A percentile compares a stretch with the other conserved stretches of the same genome.
phyloP scores from a whole-genome alignment of 2,797 vertebrate genomes.

The Acestrorhynchus altus region DNA sequence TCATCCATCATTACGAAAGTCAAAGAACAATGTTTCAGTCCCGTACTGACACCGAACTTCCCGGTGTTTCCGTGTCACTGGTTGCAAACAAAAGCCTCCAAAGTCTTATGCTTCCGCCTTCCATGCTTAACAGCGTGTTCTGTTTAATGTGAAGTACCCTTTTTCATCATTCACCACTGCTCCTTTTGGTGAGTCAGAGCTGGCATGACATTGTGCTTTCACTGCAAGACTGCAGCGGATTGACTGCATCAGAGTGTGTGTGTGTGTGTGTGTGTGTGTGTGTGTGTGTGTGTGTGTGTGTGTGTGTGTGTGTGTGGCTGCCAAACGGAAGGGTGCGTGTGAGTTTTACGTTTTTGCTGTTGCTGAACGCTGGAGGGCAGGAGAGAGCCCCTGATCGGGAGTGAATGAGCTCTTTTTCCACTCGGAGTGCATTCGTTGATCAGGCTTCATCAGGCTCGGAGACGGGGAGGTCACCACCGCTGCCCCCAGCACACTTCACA shows the following conservation, averaged over 20 bases:
- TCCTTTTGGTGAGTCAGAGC: constrained; percentile 40
- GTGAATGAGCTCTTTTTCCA: constrained; percentile 26
- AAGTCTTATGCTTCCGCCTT: too few relatives aligned
- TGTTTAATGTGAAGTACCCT: not conserved
- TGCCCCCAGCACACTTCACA: not conserved
- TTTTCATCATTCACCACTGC: too few relatives aligned
- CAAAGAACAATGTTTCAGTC: too few relatives aligned
- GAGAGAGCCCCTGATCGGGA: not conserved
- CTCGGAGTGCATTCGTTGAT: not conserved
- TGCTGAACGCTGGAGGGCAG: not conserved
- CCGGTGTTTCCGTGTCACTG: too few relatives aligned
- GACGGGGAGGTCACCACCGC: not conserved
- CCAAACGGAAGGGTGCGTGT: not conserved
- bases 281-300: not conserved
- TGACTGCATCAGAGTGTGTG: not conserved
- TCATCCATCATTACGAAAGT: too few relatives aligned
- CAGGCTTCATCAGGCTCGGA: not conserved
- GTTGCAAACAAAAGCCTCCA: too few relatives aligned
- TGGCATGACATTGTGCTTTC: constrained; percentile 23
- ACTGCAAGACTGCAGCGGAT: constrained; percentile 14
- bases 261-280: not conserved
- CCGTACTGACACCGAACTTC: too few relatives aligned
- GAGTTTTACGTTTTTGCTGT: not conserved
- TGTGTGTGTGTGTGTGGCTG: not conserved
- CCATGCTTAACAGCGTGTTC: not conserved